Percentiles rank a stretch among this genome's conserved stretches.
Evolutionary conservation across 2,888 invertebrate species (phyloP).

Genomic region (Argyra leucocephala): DNA sequence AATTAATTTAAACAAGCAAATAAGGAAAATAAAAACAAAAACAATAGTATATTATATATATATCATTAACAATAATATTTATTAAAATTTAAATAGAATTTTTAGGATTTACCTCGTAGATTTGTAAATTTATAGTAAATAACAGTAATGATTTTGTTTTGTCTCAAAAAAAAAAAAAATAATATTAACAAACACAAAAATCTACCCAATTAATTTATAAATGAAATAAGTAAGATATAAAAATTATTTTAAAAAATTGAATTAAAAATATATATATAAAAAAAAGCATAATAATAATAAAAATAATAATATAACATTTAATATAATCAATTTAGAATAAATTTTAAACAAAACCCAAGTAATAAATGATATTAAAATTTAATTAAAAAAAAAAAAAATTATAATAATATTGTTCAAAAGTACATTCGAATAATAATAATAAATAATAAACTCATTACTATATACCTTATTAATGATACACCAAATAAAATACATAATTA

Average conservation of each 20-base stretch:
- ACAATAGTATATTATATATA: no score
- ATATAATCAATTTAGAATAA: background rate
- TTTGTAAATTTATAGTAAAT: background rate
- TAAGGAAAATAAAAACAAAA: background rate
- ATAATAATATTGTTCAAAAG: no score
- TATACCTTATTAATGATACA: background rate
- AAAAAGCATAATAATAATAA: no score
- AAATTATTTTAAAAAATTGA: background rate
- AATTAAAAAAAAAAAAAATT: no score
- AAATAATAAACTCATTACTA: background rate
- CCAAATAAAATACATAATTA: background rate
- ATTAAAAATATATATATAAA: no score
- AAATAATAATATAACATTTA: no score
- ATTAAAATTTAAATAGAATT: background rate
- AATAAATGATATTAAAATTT: background rate
- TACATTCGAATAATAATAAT: background rate
- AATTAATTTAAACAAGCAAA: no score
- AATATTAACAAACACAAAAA: background rate
- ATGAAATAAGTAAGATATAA: background rate
- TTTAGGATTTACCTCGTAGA: slow-evolving; percentile 1
- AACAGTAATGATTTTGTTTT: background rate
- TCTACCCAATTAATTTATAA: no score
- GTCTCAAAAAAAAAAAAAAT: no score
- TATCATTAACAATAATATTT: background rate
- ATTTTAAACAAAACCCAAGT: background rate